phyloP scores from a whole-genome alignment of 1,140 invertebrate species.

The Medauroidea extradentata region DNA sequence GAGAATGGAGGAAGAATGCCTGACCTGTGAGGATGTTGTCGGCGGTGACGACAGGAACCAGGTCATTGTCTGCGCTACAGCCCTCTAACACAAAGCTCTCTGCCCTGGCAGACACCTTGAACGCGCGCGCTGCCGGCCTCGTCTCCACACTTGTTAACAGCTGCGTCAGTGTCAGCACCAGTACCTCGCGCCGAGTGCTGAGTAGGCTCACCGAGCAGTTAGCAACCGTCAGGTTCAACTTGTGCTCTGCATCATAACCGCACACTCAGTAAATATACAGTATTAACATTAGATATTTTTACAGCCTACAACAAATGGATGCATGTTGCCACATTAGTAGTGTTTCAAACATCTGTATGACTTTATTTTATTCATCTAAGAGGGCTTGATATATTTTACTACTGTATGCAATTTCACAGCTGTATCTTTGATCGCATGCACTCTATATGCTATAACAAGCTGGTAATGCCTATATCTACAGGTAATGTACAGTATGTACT shows the following conservation, averaged over 20 bases:
- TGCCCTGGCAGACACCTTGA: slow-evolving; percentile 65
- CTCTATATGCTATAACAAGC: too few species aligned
- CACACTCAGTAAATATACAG: too few species aligned
- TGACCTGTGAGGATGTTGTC: slow-evolving; percentile 61
- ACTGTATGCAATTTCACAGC: too few species aligned
- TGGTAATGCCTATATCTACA: too few species aligned
- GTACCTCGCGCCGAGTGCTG: slow-evolving; percentile 64
- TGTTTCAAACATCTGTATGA: too few species aligned
- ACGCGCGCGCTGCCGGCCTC: slow-evolving; percentile 62
- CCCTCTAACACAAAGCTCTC: slow-evolving; percentile 78
- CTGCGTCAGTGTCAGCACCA: slow-evolving; percentile 69
- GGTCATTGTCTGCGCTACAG: slow-evolving; percentile 64
- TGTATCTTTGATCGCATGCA: too few species aligned
- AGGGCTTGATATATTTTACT: too few species aligned
- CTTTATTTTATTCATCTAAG: too few species aligned
- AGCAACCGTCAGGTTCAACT: slow-evolving; percentile 72
- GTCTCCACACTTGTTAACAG: slow-evolving; percentile 67
- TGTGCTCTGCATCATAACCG: slow-evolving; percentile 74
- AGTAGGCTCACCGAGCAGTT: slow-evolving; percentile 67
- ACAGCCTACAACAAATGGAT: too few species aligned
- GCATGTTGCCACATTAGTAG: too few species aligned
- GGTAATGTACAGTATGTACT: too few species aligned
- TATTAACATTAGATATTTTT: too few species aligned
- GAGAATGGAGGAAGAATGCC: not conserved
- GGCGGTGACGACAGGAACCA: slow-evolving; percentile 66